Conservation (phyloP, 2,113 vertebrate genomes). For the Hippocampus zosterae region DNA sequence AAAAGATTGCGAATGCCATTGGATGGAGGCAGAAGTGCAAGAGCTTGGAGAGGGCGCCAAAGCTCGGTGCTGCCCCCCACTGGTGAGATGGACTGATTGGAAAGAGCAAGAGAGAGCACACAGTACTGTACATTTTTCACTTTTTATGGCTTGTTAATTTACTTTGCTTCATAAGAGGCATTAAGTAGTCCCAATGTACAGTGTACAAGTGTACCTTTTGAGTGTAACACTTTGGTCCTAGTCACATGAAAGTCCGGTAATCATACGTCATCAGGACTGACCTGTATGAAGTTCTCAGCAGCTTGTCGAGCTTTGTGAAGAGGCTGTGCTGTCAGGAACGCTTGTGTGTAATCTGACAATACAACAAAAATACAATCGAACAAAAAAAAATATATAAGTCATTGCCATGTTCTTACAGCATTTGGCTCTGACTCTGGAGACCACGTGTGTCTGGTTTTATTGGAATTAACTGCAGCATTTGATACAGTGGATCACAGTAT, state of each 20-base stretch:
- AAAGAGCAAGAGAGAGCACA: neutral
- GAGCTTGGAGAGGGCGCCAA: slow-evolving; percentile 76
- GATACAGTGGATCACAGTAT: too few species aligned
- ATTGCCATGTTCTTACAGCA: neutral
- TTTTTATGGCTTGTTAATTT: neutral
- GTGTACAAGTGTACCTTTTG: neutral
- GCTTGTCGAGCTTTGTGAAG: slow-evolving; percentile 17
- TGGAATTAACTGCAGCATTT: too few species aligned
- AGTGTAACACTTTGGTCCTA: too few species aligned
- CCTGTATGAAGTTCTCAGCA: slow-evolving; percentile 71
- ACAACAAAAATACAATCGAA: neutral
- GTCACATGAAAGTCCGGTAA: too few species aligned
- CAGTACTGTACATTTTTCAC: neutral
- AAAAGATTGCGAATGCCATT: slow-evolving; percentile 74
- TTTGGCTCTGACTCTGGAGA: too few species aligned
- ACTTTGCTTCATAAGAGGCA: neutral
- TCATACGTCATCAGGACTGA: slow-evolving; percentile 44
- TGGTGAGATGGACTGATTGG: slow-evolving; percentile 60
- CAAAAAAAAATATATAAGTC: neutral
- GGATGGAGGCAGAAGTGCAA: slow-evolving; percentile 78
- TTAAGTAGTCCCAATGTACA: neutral
- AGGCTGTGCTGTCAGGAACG: slow-evolving; percentile 65
- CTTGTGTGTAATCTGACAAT: slow-evolving; percentile 72
- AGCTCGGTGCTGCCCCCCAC: slow-evolving; percentile 83
- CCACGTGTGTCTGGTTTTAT: too few species aligned